Evolutionary conservation across 2,113 vertebrate genomes (phyloP).

Genomic region (Apeltes quadracus): DNA sequence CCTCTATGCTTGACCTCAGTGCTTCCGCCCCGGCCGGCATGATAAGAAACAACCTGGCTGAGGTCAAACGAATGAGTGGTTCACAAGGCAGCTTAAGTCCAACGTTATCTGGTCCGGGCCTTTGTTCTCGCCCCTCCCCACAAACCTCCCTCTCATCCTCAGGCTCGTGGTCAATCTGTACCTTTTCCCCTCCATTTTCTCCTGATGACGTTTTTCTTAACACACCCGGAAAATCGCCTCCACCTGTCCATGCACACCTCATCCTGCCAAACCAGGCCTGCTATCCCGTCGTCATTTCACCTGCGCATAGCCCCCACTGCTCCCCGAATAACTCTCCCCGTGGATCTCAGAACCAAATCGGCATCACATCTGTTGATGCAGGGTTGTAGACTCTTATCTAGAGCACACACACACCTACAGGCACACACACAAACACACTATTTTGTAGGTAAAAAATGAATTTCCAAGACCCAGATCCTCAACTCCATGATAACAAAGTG

Average conservation of each 20-base stretch:
- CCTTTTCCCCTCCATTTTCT: constrained; percentile 26
- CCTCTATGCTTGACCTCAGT: constrained; percentile 30
- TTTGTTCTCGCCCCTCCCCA: constrained; percentile 11
- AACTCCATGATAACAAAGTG: neutral
- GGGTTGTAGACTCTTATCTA: constrained; percentile 13
- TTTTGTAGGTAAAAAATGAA: constrained; percentile 13
- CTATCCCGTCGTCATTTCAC: neutral
- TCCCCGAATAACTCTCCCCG: constrained; percentile 32
- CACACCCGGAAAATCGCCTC: fast-evolving
- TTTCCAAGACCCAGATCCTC: neutral
- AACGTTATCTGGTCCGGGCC: neutral
- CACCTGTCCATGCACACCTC: neutral
- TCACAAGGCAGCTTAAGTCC: neutral
- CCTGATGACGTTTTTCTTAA: neutral
- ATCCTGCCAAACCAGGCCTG: neutral
- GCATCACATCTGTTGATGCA: neutral
- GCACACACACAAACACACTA: constrained; percentile 14
- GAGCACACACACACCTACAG: constrained; percentile 17
- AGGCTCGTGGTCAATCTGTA: neutral
- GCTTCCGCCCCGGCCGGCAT: constrained; percentile 4
- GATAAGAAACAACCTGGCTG: neutral
- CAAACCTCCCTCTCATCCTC: neutral
- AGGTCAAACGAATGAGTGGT: fast-evolving
- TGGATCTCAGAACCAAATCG: constrained; percentile 46
- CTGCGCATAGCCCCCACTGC: neutral